phyloP scores from a whole-genome alignment of 37 sponge, comb jelly and placozoan genomes.

The Beroe forskalii region DNA sequence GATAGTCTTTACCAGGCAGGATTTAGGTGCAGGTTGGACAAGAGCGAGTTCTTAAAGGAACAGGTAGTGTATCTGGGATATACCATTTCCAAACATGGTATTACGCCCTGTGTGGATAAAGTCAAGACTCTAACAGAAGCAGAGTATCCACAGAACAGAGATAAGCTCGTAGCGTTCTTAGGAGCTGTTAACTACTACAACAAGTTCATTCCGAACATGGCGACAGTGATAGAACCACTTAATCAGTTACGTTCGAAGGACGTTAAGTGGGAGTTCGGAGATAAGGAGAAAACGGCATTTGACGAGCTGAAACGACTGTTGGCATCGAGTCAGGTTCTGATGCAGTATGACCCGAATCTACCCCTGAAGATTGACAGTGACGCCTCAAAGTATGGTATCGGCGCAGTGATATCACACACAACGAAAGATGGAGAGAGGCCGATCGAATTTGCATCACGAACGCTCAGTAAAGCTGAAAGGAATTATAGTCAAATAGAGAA shows the following conservation, averaged over 20 bases:
- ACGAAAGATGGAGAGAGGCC: slow-evolving; percentile 1
- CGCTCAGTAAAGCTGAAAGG: background rate
- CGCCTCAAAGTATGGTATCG: background rate
- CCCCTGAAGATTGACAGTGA: background rate
- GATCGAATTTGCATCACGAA: slow-evolving; percentile 33
- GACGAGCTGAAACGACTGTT: background rate
- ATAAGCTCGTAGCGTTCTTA: background rate
- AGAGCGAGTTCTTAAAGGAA: background rate
- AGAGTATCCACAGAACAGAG: background rate
- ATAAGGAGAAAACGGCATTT: background rate
- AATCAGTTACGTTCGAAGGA: background rate
- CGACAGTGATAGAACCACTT: background rate
- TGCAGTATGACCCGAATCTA: background rate
- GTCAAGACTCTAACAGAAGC: background rate
- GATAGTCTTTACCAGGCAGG: background rate
- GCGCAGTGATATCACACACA: background rate
- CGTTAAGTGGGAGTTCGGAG: background rate
- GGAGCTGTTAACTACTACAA: slow-evolving; percentile 25
- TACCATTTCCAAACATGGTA: background rate
- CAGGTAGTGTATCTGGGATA: slow-evolving; percentile 14
- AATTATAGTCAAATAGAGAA: background rate
- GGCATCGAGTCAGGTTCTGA: background rate
- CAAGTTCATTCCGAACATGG: background rate
- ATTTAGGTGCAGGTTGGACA: background rate
- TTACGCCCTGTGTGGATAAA: background rate